Conservation (phyloP, 2,113 vertebrate genomes). For the Picathartes gymnocephalus region DNA sequence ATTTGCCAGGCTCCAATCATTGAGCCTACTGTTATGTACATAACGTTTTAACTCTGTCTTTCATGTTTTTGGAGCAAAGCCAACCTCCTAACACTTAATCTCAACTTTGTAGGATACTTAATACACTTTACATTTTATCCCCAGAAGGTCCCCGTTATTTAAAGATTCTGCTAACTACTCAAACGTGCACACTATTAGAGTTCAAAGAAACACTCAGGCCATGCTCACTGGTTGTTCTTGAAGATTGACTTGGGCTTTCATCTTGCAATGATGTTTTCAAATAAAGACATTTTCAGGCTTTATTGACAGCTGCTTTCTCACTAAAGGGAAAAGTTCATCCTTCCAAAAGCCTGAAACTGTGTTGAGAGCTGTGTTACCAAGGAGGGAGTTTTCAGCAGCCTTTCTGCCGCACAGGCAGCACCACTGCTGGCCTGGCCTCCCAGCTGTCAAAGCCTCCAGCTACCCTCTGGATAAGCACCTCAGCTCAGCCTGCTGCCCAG, state of each 20-base stretch:
- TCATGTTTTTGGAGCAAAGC: slow-evolving; percentile 52
- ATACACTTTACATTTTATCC: slow-evolving; percentile 62
- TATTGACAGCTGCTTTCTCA: slow-evolving; percentile 37
- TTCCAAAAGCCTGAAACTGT: background rate
- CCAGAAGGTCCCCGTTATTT: slow-evolving; percentile 50
- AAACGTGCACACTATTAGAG: slow-evolving; percentile 21
- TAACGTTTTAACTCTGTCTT: slow-evolving; percentile 60
- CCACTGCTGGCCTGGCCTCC: background rate
- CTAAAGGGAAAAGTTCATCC: slow-evolving; percentile 12
- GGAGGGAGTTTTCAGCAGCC: background rate
- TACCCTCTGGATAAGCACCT: slow-evolving; percentile 45
- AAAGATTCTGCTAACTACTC: slow-evolving; percentile 54
- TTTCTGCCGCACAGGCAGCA: background rate
- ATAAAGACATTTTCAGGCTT: slow-evolving; percentile 39
- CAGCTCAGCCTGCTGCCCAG: slow-evolving; percentile 12
- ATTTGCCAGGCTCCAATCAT: slow-evolving; percentile 54
- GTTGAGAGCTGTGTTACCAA: background rate
- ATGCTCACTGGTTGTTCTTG: slow-evolving; percentile 7
- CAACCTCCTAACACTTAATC: slow-evolving; percentile 63
- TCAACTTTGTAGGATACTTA: slow-evolving; percentile 64
- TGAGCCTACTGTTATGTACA: slow-evolving; percentile 54
- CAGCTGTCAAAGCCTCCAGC: slow-evolving; percentile 43
- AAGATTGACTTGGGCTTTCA: slow-evolving; percentile 21
- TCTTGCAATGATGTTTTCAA: slow-evolving; percentile 32
- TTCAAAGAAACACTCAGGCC: slow-evolving; percentile 31